Conservation (phyloP, 2,797 vertebrate species). For the Karalla daura region DNA sequence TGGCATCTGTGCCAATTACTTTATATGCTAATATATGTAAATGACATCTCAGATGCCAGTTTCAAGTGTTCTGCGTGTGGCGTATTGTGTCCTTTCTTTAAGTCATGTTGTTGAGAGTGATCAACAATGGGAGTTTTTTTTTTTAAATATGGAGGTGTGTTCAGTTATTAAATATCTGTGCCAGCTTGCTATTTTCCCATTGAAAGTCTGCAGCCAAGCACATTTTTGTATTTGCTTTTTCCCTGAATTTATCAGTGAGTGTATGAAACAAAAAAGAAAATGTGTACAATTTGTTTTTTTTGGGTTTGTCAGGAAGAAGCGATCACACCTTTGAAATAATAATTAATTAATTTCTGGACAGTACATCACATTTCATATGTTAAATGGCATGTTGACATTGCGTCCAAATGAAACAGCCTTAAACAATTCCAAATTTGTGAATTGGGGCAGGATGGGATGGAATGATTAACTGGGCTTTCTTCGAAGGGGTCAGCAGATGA, state of each 20-base stretch:
- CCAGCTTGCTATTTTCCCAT: conserved; percentile 11
- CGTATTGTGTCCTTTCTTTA: conserved; percentile 69
- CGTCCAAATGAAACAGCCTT: neutral
- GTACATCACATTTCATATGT: neutral
- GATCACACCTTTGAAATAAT: neutral
- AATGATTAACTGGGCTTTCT: too few species aligned
- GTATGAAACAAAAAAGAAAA: neutral
- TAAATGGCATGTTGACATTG: neutral
- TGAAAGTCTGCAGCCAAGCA: neutral
- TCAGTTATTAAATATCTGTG: conserved; percentile 37
- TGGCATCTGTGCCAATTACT: conserved; percentile 90
- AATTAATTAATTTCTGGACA: neutral
- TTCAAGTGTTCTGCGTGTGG: conserved; percentile 80
- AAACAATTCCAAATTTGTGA: neutral
- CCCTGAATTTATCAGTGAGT: neutral
- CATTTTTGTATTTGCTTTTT: neutral
- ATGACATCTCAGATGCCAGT: conserved; percentile 85
- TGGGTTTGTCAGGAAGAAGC: neutral
- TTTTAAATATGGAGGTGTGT: conserved; percentile 63
- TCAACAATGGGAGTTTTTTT: conserved; percentile 62
- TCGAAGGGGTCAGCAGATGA: neutral
- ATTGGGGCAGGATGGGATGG: too few species aligned
- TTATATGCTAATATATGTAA: conserved; percentile 91
- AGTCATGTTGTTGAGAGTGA: conserved; percentile 72
- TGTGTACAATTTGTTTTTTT: neutral